A percentile compares a stretch with the other conserved stretches of the same genome.
Conservation (phyloP, 2,797 vertebrate genomes). For the Vireo griseus region DNA sequence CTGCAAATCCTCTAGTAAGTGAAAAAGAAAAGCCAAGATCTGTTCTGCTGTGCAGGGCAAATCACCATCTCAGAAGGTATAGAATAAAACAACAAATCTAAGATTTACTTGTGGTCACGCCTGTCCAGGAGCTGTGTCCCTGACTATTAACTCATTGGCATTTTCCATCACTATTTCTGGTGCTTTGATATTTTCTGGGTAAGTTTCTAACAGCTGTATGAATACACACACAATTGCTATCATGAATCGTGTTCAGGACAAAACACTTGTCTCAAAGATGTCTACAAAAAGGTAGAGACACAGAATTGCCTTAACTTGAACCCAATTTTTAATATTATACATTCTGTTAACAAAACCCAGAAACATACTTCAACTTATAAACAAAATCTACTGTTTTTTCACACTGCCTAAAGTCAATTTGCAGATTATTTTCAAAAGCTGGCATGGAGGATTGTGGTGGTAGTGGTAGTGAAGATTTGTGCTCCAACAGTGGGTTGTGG, state of each 20-base stretch:
- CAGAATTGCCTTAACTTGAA: neutral
- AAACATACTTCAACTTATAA: neutral
- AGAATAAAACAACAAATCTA: conserved; percentile 45
- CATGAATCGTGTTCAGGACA: neutral
- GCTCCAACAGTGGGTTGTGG: neutral
- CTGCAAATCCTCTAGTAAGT: conserved; percentile 55
- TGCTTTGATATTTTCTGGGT: conserved; percentile 32
- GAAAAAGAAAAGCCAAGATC: conserved; percentile 40
- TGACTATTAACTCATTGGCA: conserved; percentile 39
- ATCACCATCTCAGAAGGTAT: conserved; percentile 48
- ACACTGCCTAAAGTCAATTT: neutral
- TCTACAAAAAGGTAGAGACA: neutral
- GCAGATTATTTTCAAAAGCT: neutral
- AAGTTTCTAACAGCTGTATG: conserved; percentile 19
- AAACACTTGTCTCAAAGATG: neutral
- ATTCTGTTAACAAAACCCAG: neutral
- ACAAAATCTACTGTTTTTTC: neutral
- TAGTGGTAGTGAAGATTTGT: neutral
- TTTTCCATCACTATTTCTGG: conserved; percentile 25
- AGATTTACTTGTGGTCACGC: conserved; percentile 58
- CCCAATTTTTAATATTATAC: neutral
- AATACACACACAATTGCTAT: neutral
- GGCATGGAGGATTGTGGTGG: fast-evolving
- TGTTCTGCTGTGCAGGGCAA: conserved; percentile 40
- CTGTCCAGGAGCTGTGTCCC: conserved; percentile 33